Base-by-base conservation (phyloP, 2,888 invertebrate genomes). In the Dolomedes plantarius region DNA sequence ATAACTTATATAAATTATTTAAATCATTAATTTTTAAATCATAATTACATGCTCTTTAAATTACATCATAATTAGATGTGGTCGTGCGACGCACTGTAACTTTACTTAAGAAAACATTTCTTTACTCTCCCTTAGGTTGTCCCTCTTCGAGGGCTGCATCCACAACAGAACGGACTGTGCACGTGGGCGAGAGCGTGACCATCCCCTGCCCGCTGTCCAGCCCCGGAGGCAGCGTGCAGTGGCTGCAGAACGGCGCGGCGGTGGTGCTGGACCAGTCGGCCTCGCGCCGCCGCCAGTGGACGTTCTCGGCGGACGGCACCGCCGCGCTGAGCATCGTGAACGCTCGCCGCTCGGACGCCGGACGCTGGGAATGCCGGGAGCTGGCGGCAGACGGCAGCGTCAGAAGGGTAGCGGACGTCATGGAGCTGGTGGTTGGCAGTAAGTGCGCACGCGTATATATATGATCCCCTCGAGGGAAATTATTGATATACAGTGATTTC, bases 291-390 rank as follows among this genome's bases (percentile, higher is more conserved):
- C 80, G 89, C 19, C 88, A 88, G 31, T 89, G 89, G 89, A 88
- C 88, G 72, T 85, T 89, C 36, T 76, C 87, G 0, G 85, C 87
- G n/a, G 89, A 89, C 46, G 89, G 89, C 0, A 79, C 81, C 16
- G 88, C 89, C 0, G 77, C 88, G 1, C 72, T 89, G 27, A 88
- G 89, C 75, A 89, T 89, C 67, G 77, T 72, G 9, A 79, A 86
- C 3, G 89, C 88, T 6, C 85, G 88, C 1, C 69, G 77, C n/a
- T 72, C 83, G 19, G 90, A 90, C 79, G 89, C 89, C 19, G 90
- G 90, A 0, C 73, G 88, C 5, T 90, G 90, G 90, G 89, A 89
- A 67, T 90, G 90, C 69, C 88, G 89, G 83, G 89, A 89, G 64
- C 62, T 89, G n/a, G 88, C 87, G 27, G 75, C 85, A 9, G 88